These are phyloP conservation scores for Oeneis ivallda DNA, from an alignment of 2,888 invertebrate species.

Conservation along the genomic window DNA sequence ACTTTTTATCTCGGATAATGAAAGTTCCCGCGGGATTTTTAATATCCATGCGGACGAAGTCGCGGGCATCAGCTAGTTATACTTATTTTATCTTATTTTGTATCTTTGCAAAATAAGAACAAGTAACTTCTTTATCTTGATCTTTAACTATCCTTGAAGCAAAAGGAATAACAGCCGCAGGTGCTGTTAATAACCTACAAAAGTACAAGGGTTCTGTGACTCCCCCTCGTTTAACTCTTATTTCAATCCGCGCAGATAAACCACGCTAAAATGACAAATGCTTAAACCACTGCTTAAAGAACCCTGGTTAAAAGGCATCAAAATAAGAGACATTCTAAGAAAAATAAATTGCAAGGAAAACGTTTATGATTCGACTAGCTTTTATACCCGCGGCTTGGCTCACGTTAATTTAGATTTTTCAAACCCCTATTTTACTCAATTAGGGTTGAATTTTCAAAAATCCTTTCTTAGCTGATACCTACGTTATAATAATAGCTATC, in stretches of 20 bases:
- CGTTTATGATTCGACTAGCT: not conserved
- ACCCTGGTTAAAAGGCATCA: slow-evolving; percentile 21
- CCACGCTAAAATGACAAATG: slow-evolving; percentile 38
- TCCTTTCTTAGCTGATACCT: too few species aligned
- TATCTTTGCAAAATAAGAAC: not conserved
- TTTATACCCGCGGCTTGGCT: too few species aligned
- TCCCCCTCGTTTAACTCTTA: slow-evolving; percentile 42
- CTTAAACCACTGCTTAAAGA: slow-evolving; percentile 31
- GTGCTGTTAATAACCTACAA: slow-evolving; percentile 48
- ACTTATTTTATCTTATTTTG: too few species aligned
- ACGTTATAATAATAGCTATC: too few species aligned
- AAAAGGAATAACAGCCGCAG: slow-evolving; percentile 43
- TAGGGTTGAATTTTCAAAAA: too few species aligned
- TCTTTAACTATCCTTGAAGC: not conserved
- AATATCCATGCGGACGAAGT: too few species aligned
- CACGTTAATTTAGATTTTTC: too few species aligned
- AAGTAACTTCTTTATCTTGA: not conserved
- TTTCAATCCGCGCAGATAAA: slow-evolving; percentile 35
- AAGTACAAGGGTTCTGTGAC: slow-evolving; percentile 49
- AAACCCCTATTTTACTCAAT: too few species aligned
- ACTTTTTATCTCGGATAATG: too few species aligned
- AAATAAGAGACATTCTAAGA: slow-evolving; percentile 14
- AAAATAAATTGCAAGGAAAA: not conserved
- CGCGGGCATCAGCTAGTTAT: too few species aligned
- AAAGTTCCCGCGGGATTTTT: too few species aligned